Evolutionary conservation across 2,797 vertebrate genomes (phyloP), one percentile per base, ranked within the genome.

Genomic region (Ara ararauna): DNA sequence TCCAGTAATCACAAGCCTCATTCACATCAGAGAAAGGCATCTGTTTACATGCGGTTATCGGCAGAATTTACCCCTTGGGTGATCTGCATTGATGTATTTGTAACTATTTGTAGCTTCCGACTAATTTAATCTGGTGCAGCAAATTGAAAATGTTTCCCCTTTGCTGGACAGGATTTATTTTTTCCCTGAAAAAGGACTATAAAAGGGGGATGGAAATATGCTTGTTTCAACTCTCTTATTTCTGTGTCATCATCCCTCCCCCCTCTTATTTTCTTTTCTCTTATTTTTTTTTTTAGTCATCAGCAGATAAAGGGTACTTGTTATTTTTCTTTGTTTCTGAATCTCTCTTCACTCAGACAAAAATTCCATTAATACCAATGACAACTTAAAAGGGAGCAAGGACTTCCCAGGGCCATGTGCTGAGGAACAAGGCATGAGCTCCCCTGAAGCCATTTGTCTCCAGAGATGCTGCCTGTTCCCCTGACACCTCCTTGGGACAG

Each of bases 11-110:
- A 94, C 76, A 83, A 91, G 86, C 87, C 87, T 90, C 84, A 21
- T 62, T 89, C 85, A 65, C 89, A 95, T 87, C 75, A 90, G 74
- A 89, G 86, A 85, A 94, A 93, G 72, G 72, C 90, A 89, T 95
- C 93, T 95, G 81, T 62, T 93, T 80, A n/a, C 38, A 30, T 18
- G 42, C 50, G 72, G 74, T 62, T 84, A 90, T 79, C 4, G 13
- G 88, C 48, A 89, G 85, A 78, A 94, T 82, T 87, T 66, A 89
- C 85, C 88, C 92, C 74, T 75, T 26, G 71, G 89, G 80, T 90
- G 85, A 93, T 88, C 64, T 67, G 54, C 79, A 95, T 81, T 70
- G 94, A 94, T 95, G 68, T 51, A 85, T 86, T 71, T 92, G 80
- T 87, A 85, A 90, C 91, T 94, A 88, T 87, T 80, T 92, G 80